Evolutionary conservation across 30 jellyfish, hydroid and myxozoan species (phyloP).

Genomic region (Turritopsis dohrnii): DNA sequence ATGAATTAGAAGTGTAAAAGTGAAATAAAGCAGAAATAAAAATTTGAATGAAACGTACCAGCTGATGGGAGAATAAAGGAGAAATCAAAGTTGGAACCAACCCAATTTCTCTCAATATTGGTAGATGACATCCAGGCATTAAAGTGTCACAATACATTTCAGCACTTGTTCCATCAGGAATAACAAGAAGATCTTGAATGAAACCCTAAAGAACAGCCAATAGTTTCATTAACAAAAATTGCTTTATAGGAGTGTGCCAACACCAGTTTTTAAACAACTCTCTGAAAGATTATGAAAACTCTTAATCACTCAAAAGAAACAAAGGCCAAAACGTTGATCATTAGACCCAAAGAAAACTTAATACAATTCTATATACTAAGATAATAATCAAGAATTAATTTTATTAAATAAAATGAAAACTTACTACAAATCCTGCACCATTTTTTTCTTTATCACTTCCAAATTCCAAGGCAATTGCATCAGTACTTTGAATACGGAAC

Average conservation of each 20-base stretch:
- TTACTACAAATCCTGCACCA: slow-evolving; percentile 29
- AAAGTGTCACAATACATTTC: slow-evolving; percentile 20
- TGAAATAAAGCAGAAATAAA: not conserved
- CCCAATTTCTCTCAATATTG: slow-evolving; percentile 18
- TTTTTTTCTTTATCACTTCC: slow-evolving; percentile 11
- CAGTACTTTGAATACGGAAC: not conserved
- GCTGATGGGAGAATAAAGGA: slow-evolving; percentile 11
- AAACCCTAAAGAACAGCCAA: slow-evolving; percentile 11
- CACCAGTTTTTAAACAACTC: too few species aligned
- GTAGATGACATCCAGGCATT: slow-evolving; percentile 40
- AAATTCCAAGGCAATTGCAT: slow-evolving; percentile 15
- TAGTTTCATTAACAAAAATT: not conserved
- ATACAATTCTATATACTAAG: too few species aligned
- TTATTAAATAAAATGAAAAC: too few species aligned
- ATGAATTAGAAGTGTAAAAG: not conserved
- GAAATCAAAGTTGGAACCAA: slow-evolving; percentile 27
- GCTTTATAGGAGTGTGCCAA: not conserved
- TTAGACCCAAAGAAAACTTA: too few species aligned
- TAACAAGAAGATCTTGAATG: slow-evolving; percentile 26
- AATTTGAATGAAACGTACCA: not conserved
- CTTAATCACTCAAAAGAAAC: too few species aligned
- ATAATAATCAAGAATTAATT: too few species aligned
- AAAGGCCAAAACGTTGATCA: too few species aligned
- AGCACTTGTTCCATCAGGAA: slow-evolving; percentile 28
- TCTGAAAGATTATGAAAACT: too few species aligned